Evolutionary conservation across 2,113 vertebrate genomes (phyloP).

Genomic region (Eubucco bourcierii): DNA sequence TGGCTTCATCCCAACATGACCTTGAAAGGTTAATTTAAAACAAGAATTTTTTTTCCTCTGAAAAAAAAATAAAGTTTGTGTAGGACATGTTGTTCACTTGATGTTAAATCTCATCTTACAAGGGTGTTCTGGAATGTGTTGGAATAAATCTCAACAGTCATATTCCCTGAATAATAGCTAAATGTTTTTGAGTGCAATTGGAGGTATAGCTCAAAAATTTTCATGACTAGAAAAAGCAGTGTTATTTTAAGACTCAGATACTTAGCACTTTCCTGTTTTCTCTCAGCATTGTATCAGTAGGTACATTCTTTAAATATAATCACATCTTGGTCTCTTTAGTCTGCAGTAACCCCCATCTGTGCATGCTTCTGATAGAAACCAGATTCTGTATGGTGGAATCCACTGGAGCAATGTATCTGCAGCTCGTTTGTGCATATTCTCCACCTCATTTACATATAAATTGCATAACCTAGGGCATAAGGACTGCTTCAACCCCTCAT

Average conservation of each 20-base stretch:
- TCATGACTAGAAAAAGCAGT: constrained; percentile 15
- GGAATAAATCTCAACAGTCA: constrained; percentile 62
- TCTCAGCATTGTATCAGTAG: constrained; percentile 57
- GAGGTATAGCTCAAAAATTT: constrained; percentile 50
- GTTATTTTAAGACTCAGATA: constrained; percentile 48
- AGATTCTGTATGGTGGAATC: constrained; percentile 8
- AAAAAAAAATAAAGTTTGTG: neutral
- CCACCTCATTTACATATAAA: constrained; percentile 54
- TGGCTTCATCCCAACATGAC: constrained; percentile 36
- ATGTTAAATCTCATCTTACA: constrained; percentile 67
- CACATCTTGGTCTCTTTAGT: constrained; percentile 32
- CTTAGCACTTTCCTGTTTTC: constrained; percentile 48
- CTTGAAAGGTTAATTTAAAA: constrained; percentile 58
- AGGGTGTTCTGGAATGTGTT: constrained; percentile 67
- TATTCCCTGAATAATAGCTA: constrained; percentile 56
- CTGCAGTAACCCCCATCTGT: constrained; percentile 24
- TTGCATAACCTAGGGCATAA: neutral
- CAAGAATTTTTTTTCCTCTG: neutral
- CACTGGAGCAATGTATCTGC: neutral
- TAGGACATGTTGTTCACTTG: constrained; percentile 63
- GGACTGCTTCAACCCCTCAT: neutral
- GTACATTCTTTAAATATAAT: constrained; percentile 52
- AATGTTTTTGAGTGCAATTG: constrained; percentile 40
- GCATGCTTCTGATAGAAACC: constrained; percentile 32
- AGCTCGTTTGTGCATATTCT: neutral